Evolutionary conservation across 2,797 vertebrate genomes (phyloP).

Genomic region (Corythornis leucogaster): DNA sequence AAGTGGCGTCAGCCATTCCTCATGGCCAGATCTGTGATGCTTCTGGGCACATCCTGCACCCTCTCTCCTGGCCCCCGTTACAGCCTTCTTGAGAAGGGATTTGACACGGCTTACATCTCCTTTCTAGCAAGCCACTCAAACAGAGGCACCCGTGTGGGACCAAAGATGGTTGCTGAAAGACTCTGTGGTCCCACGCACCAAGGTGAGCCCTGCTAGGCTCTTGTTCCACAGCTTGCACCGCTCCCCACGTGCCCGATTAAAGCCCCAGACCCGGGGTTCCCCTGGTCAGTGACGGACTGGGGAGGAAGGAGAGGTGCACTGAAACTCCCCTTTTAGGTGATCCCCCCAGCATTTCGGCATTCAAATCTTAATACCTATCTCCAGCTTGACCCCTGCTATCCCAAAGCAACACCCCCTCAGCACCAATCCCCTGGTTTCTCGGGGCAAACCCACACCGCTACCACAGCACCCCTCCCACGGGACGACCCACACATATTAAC

Average conservation of each 20-base stretch:
- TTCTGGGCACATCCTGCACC: neutral
- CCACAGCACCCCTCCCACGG: neutral
- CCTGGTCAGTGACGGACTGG: fast-evolving
- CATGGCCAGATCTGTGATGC: neutral
- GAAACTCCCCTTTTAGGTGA: fast-evolving
- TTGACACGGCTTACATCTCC: fast-evolving
- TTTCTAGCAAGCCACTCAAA: neutral
- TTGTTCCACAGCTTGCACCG: fast-evolving
- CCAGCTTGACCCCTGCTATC: neutral
- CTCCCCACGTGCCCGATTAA: neutral
- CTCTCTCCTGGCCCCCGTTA: fast-evolving
- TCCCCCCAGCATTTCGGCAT: too few relatives aligned
- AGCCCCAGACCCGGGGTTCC: too few relatives aligned
- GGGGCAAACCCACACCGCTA: neutral
- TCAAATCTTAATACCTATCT: too few relatives aligned
- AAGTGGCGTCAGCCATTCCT: fast-evolving
- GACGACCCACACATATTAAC: neutral
- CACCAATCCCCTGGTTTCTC: neutral
- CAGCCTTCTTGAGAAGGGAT: neutral
- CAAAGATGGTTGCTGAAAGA: fast-evolving
- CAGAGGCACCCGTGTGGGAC: fast-evolving
- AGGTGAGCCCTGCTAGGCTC: neutral
- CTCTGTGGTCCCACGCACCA: fast-evolving
- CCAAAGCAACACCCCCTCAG: neutral
- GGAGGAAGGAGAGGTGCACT: too few relatives aligned